Evolutionary conservation across 2,113 vertebrate species (phyloP).

Genomic region (Parus major): DNA sequence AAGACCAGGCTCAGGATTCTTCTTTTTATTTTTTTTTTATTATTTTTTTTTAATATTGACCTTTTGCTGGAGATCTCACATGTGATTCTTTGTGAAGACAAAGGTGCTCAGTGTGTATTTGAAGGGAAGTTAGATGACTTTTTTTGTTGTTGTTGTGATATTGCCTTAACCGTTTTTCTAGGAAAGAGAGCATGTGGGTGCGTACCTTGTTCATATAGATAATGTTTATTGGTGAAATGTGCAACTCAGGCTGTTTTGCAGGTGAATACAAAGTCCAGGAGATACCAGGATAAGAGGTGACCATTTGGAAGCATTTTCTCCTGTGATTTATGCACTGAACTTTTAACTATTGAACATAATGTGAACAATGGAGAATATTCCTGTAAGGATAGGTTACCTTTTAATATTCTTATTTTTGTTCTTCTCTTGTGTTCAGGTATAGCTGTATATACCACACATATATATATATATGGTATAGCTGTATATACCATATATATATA

Average conservation of each 20-base stretch:
- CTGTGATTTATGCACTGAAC: background rate
- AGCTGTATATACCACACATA: too few relatives aligned
- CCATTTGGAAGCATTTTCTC: background rate
- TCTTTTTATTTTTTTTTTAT: background rate
- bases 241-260: constrained; percentile 59
- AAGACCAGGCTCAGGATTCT: background rate
- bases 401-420: background rate
- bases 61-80: background rate
- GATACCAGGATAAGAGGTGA: constrained; percentile 31
- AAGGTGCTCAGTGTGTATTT: background rate
- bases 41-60: background rate
- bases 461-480: background rate
- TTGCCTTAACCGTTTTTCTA: constrained; percentile 26
- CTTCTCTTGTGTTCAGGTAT: constrained; percentile 55
- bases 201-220: constrained; percentile 74
- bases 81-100: background rate
- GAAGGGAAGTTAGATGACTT: background rate
- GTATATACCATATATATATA: too few relatives aligned
- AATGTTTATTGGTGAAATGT: constrained; percentile 61
- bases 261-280: constrained; percentile 72
- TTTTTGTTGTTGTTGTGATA: background rate
- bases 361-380: background rate
- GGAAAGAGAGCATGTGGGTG: constrained; percentile 66
- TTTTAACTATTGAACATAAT: background rate
- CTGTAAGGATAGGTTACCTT: background rate